Conservation (phyloP, 2,797 vertebrate genomes). For the Anguilla marmorata region DNA sequence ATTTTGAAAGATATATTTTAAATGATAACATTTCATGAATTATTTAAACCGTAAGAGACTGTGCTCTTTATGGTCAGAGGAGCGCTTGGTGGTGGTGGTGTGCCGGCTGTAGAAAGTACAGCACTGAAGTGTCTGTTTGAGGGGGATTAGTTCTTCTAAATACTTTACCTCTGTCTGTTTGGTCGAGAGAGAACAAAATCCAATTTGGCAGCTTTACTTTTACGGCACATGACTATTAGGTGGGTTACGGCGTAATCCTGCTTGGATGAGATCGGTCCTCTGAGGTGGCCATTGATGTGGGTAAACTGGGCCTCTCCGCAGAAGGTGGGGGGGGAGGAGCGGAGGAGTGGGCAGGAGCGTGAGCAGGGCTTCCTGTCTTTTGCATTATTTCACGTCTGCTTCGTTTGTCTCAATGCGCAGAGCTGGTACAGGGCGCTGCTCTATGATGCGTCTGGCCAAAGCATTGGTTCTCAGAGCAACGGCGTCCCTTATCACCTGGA, state of each 20-base stretch:
- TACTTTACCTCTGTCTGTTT: background rate
- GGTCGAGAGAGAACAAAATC: background rate
- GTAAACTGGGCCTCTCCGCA: background rate
- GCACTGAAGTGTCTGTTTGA: background rate
- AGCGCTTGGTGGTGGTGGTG: background rate
- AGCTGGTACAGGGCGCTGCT: background rate
- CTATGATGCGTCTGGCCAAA: background rate
- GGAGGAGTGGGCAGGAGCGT: background rate
- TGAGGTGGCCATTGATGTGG: background rate
- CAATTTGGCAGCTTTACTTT: slow-evolving; percentile 19
- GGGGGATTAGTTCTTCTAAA: background rate
- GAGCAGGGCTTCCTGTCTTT: background rate
- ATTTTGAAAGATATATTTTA: background rate
- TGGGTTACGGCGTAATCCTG: slow-evolving; percentile 30
- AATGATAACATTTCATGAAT: background rate
- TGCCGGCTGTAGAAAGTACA: background rate
- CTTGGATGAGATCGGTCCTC: background rate
- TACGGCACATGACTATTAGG: slow-evolving; percentile 14
- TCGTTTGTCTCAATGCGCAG: background rate
- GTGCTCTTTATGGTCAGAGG: background rate
- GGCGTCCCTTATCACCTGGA: background rate
- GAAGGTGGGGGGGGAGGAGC: background rate
- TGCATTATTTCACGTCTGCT: background rate
- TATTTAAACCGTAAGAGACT: background rate
- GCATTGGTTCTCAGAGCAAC: background rate